Conservation (phyloP, 2,888 invertebrate species). For the Caenorhabditis sp. region DNA sequence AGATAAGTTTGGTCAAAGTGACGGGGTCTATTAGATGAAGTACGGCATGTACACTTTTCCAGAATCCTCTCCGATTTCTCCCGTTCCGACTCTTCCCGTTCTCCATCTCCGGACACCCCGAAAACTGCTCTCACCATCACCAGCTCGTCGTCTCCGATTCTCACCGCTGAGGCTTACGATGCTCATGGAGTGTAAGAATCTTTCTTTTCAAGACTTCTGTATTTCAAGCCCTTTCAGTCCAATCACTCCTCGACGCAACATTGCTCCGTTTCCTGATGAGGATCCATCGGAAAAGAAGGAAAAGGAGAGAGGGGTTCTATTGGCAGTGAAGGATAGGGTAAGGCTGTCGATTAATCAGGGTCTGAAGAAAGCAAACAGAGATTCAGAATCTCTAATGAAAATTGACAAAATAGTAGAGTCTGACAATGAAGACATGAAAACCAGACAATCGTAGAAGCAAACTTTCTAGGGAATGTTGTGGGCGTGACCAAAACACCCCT, state of each 20-base stretch:
- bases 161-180: conserved; percentile 27
- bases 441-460: too few relatives aligned
- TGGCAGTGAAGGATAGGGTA: neutral
- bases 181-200: conserved; percentile 19
- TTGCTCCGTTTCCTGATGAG: conserved; percentile 21
- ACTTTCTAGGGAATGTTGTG: too few relatives aligned
- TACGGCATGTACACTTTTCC: neutral
- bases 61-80: neutral
- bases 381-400: too few relatives aligned
- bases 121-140: neutral
- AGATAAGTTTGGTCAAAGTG: too few relatives aligned
- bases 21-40: too few relatives aligned
- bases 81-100: neutral
- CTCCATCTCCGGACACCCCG: neutral
- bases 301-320: neutral
- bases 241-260: neutral
- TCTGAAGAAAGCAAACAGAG: too few relatives aligned
- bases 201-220: neutral
- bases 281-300: neutral
- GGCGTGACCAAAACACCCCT: too few relatives aligned
- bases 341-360: too few relatives aligned
- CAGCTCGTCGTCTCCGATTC: neutral
- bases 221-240: conserved; percentile 13
- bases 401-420: too few relatives aligned
- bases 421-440: too few relatives aligned